These are phyloP conservation scores for Oxyruncus cristatus DNA, from an alignment of 2,113 vertebrate genomes.

Conservation along the genomic window DNA sequence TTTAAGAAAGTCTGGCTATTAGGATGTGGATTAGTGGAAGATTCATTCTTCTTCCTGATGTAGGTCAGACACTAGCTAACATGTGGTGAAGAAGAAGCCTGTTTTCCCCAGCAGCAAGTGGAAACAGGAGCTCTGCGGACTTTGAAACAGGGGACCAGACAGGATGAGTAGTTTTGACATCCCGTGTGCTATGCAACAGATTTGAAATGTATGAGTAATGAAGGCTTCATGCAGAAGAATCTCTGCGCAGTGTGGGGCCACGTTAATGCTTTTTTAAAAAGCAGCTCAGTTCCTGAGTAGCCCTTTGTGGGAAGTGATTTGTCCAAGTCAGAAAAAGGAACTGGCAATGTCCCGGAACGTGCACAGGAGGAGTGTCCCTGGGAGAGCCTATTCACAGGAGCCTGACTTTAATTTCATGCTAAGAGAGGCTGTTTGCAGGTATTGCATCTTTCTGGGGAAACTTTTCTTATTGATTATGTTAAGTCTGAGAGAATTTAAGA, in stretches of 20 bases:
- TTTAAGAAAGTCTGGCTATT: slow-evolving; percentile 71
- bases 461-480: background rate
- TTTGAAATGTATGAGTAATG: slow-evolving; percentile 65
- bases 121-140: background rate
- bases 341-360: slow-evolving; percentile 60
- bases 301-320: slow-evolving; percentile 51
- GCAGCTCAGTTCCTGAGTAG: slow-evolving; percentile 40
- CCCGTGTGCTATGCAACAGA: slow-evolving; percentile 20
- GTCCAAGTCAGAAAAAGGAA: slow-evolving; percentile 53
- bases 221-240: slow-evolving; percentile 48
- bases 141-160: slow-evolving; percentile 4
- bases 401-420: slow-evolving; percentile 65
- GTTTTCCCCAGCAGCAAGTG: slow-evolving; percentile 49
- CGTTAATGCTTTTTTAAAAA: slow-evolving; percentile 24
- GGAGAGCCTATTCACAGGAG: slow-evolving; percentile 3
- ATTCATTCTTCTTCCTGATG: slow-evolving; percentile 63
- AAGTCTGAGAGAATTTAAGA: slow-evolving; percentile 42
- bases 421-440: slow-evolving; percentile 72
- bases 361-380: slow-evolving; percentile 11
- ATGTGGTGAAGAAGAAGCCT: slow-evolving; percentile 32
- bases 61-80: slow-evolving; percentile 25
- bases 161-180: slow-evolving; percentile 6
- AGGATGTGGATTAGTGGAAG: slow-evolving; percentile 75
- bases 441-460: slow-evolving; percentile 39
- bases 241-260: slow-evolving; percentile 52